A percentile compares a stretch with the other conserved stretches of the same genome.
Evolutionary conservation across 2,797 vertebrate species (phyloP).

Genomic region (Typhlichthys subterraneus): DNA sequence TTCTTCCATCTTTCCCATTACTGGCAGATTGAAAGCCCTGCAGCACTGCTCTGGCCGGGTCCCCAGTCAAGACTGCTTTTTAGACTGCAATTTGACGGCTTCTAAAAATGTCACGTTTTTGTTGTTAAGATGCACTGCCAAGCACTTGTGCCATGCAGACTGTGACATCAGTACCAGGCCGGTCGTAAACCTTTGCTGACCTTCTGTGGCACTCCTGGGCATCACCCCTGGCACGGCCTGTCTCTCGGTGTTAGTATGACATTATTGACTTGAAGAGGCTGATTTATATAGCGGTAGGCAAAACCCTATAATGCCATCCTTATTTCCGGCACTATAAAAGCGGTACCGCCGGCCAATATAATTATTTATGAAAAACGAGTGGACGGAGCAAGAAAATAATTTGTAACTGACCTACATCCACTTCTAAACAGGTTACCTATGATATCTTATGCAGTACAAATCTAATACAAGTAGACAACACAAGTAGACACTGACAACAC

Average conservation of each 20-base stretch:
- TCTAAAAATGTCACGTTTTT: constrained; percentile 80
- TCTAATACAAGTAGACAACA: too few relatives aligned
- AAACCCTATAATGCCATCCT: constrained; percentile 51
- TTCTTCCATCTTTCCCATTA: constrained; percentile 79
- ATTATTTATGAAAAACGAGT: constrained; percentile 28
- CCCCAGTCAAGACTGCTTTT: constrained; percentile 72
- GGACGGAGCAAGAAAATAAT: constrained; percentile 8
- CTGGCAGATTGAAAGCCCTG: constrained; percentile 76
- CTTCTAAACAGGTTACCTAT: not conserved
- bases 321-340: constrained; percentile 42
- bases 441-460: not conserved
- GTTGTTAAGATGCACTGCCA: constrained; percentile 75
- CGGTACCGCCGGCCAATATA: constrained; percentile 8
- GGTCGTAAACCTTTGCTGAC: constrained; percentile 67
- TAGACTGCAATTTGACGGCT: constrained; percentile 74
- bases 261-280: constrained; percentile 70
- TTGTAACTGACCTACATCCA: constrained; percentile 9
- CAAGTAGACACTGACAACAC: too few relatives aligned
- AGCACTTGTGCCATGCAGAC: constrained; percentile 68
- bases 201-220: constrained; percentile 70
- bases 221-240: constrained; percentile 70
- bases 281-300: constrained; percentile 61
- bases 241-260: constrained; percentile 70
- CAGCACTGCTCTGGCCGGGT: constrained; percentile 67
- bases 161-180: constrained; percentile 67